A percentile compares a stretch with the other conserved stretches of the same genome.
phyloP scores from a whole-genome alignment of 2,797 vertebrate genomes.

The Esox lucius region DNA sequence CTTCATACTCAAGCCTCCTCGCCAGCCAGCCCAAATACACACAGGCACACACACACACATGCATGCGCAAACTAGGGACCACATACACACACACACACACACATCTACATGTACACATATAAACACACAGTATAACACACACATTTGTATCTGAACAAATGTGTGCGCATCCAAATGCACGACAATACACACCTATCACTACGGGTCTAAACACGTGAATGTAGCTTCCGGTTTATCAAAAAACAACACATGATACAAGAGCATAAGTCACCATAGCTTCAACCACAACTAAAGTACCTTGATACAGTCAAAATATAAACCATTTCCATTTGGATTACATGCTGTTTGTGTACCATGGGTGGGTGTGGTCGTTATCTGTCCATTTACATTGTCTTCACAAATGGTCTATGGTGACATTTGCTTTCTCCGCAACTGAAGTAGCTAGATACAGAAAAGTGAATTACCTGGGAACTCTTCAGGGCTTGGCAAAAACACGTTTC shows the following conservation, averaged over 20 bases:
- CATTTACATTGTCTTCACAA: not conserved
- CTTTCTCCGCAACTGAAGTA: too few species aligned
- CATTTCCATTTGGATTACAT: not conserved
- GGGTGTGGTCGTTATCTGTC: not conserved
- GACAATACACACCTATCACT: constrained; percentile 17
- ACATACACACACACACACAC: not conserved
- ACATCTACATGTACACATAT: not conserved
- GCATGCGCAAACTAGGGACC: not conserved
- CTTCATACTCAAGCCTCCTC: constrained; percentile 39
- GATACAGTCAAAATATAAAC: not conserved
- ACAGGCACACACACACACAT: constrained; percentile 3
- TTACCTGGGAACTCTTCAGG: too few species aligned
- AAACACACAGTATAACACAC: constrained; percentile 22
- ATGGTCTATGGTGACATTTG: not conserved
- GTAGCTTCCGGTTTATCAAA: not conserved
- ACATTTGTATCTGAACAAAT: constrained; percentile 1
- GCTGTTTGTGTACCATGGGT: not conserved
- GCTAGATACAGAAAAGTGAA: too few species aligned
- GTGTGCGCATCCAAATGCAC: constrained; percentile 44
- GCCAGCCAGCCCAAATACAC: constrained; percentile 18
- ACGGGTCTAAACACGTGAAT: too few species aligned
- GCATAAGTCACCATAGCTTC: not conserved
- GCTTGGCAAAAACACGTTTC: too few species aligned
- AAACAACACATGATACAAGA: not conserved
- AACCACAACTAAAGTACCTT: too few species aligned